Percentiles rank a stretch among this genome's conserved stretches.
These are phyloP conservation scores for Entelurus aequoreus DNA, from an alignment of 2,113 vertebrate genomes.

Conservation along the genomic window DNA sequence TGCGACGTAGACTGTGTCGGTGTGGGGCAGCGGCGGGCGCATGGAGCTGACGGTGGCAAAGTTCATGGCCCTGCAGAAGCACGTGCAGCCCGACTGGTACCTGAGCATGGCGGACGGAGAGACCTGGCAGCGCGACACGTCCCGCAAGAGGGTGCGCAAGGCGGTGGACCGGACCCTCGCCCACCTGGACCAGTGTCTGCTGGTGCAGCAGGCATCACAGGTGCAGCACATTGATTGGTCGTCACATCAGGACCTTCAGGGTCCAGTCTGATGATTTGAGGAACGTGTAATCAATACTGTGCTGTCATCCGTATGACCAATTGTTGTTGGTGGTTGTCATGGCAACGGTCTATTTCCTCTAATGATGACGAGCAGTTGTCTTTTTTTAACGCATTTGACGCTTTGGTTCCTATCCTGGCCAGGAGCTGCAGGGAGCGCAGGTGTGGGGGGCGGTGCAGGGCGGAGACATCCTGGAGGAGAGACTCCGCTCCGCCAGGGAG, in stretches of 20 bases:
- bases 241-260: no score
- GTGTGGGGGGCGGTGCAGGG: slow-evolving; percentile 92
- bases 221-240: slow-evolving; percentile 52
- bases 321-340: no score
- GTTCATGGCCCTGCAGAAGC: slow-evolving; percentile 86
- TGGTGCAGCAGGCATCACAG: slow-evolving; percentile 76
- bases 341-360: no score
- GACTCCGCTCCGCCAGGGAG: slow-evolving; percentile 86
- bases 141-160: slow-evolving; percentile 82
- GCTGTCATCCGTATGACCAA: no score
- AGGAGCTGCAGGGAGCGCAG: slow-evolving; percentile 79
- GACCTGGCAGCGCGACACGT: slow-evolving; percentile 69
- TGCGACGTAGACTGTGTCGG: slow-evolving; percentile 78
- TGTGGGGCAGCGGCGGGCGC: slow-evolving; percentile 89
- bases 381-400: background rate
- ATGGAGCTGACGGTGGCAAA: slow-evolving; percentile 83
- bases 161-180: slow-evolving; percentile 88
- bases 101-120: slow-evolving; percentile 93
- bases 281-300: no score
- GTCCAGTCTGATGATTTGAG: no score
- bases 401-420: background rate
- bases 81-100: slow-evolving; percentile 87
- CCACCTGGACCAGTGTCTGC: slow-evolving; percentile 85
- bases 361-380: background rate
- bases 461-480: slow-evolving; percentile 86